Evolutionary conservation across 2,888 invertebrate species (phyloP).

Genomic region (Schizaphis graminum): DNA sequence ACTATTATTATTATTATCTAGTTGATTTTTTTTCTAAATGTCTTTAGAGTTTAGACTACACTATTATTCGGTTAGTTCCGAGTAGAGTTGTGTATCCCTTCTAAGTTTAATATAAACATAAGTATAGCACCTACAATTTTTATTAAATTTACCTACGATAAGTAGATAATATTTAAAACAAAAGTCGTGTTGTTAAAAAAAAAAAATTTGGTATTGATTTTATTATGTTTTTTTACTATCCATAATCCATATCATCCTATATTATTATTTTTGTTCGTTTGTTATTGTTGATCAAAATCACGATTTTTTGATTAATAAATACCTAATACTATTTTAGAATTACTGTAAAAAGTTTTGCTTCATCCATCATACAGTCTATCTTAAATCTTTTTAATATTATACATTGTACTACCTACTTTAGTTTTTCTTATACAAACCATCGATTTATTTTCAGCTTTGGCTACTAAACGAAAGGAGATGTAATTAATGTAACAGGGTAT

Average conservation of each 20-base stretch:
- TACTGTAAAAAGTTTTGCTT: not conserved
- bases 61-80: not conserved
- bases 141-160: not conserved
- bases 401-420: not conserved
- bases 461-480: not conserved
- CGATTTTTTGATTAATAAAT: not conserved
- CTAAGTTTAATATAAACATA: not conserved
- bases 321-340: not conserved
- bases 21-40: not conserved
- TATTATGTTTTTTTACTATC: not conserved
- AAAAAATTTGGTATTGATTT: not conserved
- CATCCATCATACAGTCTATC: not conserved
- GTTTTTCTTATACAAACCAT: not conserved
- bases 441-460: not conserved
- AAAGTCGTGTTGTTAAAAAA: not conserved
- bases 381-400: not conserved
- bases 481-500: not conserved
- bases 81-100: not conserved
- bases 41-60: not conserved
- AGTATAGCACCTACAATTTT: not conserved
- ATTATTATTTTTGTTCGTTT: not conserved
- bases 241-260: not conserved
- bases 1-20: not conserved
- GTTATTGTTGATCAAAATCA: not conserved
- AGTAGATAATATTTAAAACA: not conserved